Conservation (phyloP, 37 sponge, comb jelly and placozoan genomes). For the Spongilla lacustris region DNA sequence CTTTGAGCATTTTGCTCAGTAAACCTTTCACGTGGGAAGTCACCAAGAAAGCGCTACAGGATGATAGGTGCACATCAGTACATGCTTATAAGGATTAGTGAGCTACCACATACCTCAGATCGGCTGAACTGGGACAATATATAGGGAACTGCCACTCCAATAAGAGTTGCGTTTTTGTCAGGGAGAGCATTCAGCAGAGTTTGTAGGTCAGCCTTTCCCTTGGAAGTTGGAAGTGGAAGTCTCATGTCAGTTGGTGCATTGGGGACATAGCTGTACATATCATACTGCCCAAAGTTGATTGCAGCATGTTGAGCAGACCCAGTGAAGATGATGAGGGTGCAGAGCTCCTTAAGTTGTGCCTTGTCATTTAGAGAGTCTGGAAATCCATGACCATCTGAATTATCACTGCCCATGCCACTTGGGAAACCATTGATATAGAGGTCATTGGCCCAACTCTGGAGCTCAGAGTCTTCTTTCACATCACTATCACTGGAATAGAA, state of each 20-base stretch:
- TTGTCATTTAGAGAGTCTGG: constrained; percentile 31
- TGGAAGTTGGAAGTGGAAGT: constrained; percentile 47
- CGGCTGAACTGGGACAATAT: constrained; percentile 15
- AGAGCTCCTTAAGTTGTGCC: constrained; percentile 47
- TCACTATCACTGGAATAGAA: constrained; percentile 52
- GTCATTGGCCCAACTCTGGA: constrained; percentile 51
- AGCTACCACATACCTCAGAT: constrained; percentile 19
- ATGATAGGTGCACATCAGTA: too few relatives aligned
- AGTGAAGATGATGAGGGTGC: constrained; percentile 77
- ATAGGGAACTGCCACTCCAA: neutral
- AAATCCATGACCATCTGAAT: constrained; percentile 42
- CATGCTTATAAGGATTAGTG: neutral
- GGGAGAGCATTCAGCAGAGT: constrained; percentile 53
- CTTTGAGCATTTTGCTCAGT: neutral
- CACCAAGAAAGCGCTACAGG: neutral
- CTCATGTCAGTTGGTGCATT: constrained; percentile 66
- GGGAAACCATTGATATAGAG: constrained; percentile 42
- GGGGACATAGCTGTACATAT: constrained; percentile 60
- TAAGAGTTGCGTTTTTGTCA: neutral
- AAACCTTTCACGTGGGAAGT: neutral
- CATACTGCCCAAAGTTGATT: constrained; percentile 79
- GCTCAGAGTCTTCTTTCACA: constrained; percentile 50
- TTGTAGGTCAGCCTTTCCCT: constrained; percentile 36
- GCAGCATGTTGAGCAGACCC: constrained; percentile 70
- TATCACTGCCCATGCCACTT: neutral